Evolutionary conservation across 92 coral and sea anemone genomes (phyloP).

Genomic region (Palythoa grandiflora): DNA sequence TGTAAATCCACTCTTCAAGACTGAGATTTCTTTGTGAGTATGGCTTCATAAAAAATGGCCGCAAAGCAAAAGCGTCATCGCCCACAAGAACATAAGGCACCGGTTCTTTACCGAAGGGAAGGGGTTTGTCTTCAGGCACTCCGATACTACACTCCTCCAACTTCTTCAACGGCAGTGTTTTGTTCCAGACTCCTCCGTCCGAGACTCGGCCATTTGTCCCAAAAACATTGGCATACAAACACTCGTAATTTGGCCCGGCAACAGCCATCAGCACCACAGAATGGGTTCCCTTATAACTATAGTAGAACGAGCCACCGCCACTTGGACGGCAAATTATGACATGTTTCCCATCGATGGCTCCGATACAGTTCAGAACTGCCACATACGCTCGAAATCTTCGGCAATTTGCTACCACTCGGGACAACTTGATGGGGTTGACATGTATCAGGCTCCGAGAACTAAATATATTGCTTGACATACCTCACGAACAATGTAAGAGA

Average conservation of each 20-base stretch:
- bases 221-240: not conserved
- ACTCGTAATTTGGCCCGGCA: constrained; percentile 25
- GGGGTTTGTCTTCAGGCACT: not conserved
- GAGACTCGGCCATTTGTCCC: constrained; percentile 34
- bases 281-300: constrained; percentile 26
- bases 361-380: constrained; percentile 42
- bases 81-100: constrained; percentile 25
- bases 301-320: not conserved
- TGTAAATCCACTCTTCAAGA: constrained; percentile 21
- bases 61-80: constrained; percentile 37
- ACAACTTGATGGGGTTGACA: not conserved
- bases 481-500: constrained; percentile 52
- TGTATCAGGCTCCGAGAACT: not conserved
- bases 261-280: constrained; percentile 31
- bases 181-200: constrained; percentile 33
- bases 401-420: constrained; percentile 24
- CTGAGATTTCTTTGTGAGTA: not conserved
- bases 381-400: not conserved
- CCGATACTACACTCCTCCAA: not conserved
- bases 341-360: not conserved
- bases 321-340: not conserved
- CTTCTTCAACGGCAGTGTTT: not conserved
- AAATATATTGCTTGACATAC: constrained; percentile 23
- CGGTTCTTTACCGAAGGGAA: constrained; percentile 3
- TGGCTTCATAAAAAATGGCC: constrained; percentile 21